These are phyloP conservation scores for Arenaria interpres DNA, from an alignment of 2,113 vertebrate species.

Conservation along the genomic window DNA sequence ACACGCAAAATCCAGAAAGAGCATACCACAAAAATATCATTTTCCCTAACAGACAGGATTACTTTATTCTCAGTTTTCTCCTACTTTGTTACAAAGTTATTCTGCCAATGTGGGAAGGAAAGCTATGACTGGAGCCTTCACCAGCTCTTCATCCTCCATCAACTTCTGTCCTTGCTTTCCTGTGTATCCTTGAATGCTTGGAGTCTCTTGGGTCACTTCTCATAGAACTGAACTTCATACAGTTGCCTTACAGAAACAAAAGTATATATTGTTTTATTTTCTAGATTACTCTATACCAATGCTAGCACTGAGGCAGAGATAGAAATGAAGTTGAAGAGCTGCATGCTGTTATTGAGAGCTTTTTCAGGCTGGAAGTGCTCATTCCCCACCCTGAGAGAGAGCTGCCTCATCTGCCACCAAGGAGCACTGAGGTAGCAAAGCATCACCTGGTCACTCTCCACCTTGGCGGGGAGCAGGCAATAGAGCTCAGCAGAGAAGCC, in stretches of 20 bases:
- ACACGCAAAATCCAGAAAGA: background rate
- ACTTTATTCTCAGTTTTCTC: background rate
- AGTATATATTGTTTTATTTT: background rate
- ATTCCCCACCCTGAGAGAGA: background rate
- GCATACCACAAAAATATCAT: background rate
- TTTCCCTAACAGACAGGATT: background rate
- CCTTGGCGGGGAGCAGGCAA: background rate
- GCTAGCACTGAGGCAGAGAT: background rate
- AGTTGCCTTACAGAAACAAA: background rate
- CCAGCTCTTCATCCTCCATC: background rate
- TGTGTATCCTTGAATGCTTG: background rate
- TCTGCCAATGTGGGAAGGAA: background rate
- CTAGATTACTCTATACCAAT: background rate
- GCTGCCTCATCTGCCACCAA: background rate
- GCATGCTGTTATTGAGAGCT: background rate
- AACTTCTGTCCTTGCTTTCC: background rate
- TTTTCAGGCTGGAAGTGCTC: background rate
- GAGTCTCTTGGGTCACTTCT: background rate
- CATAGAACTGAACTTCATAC: background rate
- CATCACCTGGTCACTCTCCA: background rate
- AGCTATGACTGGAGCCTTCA: background rate
- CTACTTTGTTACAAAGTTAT: background rate
- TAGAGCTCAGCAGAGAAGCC: background rate
- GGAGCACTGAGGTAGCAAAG: background rate
- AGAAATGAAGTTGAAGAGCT: background rate